Evolutionary conservation across 1,140 invertebrate genomes (phyloP).

Genomic region (Apis mellifera): Amel_HAv3.1 CM009941.2:1618001-1618500

Average conservation of each 20-base stretch:
- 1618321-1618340: slow-evolving; percentile 39
- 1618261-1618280: slow-evolving; percentile 67
- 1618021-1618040: too few relatives aligned
- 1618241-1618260: slow-evolving; percentile 76
- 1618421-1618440: slow-evolving; percentile 65
- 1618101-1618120: slow-evolving; percentile 43
- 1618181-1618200: slow-evolving; percentile 70
- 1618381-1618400: slow-evolving; percentile 52
- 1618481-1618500: slow-evolving; percentile 9
- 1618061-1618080: slow-evolving; percentile 6
- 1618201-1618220: slow-evolving; percentile 70
- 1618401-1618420: slow-evolving; percentile 49
- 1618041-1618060: too few relatives aligned
- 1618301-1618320: slow-evolving; percentile 57
- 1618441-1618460: slow-evolving; percentile 43
- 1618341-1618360: slow-evolving; percentile 18
- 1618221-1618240: slow-evolving; percentile 69
- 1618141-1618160: slow-evolving; percentile 71
- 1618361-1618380: background rate
- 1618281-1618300: slow-evolving; percentile 73
- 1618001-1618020: too few relatives aligned
- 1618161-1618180: slow-evolving; percentile 68
- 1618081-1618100: background rate
- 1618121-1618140: slow-evolving; percentile 8
- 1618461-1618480: slow-evolving; percentile 2